Percentiles rank a stretch among this genome's conserved stretches.
phyloP scores from a whole-genome alignment of 2,113 vertebrate genomes.

The Charina bottae region DNA sequence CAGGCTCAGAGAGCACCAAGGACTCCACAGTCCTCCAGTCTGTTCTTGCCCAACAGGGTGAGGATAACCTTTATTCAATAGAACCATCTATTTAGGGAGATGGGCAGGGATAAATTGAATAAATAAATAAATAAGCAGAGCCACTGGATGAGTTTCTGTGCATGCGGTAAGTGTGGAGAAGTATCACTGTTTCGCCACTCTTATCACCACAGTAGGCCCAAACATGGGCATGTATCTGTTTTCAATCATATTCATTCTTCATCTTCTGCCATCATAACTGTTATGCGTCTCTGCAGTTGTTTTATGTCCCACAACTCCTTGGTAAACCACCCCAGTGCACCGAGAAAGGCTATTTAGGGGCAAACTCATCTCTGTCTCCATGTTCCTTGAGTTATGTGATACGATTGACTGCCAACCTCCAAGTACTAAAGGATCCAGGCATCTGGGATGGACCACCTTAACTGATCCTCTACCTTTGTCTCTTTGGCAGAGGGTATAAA shows the following conservation, averaged over 20 bases:
- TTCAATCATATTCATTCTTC: background rate
- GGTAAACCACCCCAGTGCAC: background rate
- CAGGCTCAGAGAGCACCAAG: too few species aligned
- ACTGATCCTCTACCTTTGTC: background rate
- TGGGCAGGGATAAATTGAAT: too few species aligned
- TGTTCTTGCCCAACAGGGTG: background rate
- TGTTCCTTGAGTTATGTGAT: background rate
- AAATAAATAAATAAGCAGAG: too few species aligned
- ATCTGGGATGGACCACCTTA: background rate
- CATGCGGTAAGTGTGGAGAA: background rate
- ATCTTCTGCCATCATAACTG: background rate
- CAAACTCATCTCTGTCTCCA: background rate
- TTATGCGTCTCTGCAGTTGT: background rate
- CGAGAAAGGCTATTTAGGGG: too few species aligned
- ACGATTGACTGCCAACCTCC: background rate
- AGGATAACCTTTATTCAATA: too few species aligned
- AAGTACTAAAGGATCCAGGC: background rate
- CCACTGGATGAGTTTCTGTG: background rate
- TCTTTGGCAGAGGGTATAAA: too few species aligned
- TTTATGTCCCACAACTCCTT: background rate
- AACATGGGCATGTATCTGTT: background rate
- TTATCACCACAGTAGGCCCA: background rate
- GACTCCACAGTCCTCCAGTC: background rate
- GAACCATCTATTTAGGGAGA: too few species aligned
- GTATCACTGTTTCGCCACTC: background rate